Evolutionary conservation across 53 echinoderm and acorn worm species (phyloP), one percentile per base, ranked within the genome.

Genomic region (Crossaster papposus): DNA sequence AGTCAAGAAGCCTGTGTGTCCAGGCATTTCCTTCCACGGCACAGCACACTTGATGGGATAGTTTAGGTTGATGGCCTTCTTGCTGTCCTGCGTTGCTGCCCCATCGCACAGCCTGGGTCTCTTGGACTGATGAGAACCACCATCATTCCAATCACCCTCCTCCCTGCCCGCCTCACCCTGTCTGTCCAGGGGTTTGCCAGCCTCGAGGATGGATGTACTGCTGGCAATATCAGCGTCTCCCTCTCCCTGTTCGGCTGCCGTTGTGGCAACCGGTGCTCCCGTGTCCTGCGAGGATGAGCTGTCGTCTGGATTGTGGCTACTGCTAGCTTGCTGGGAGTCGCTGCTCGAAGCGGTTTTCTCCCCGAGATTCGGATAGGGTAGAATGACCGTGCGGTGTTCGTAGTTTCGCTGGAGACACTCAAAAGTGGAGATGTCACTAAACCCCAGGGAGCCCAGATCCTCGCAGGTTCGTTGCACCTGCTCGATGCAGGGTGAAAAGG

Each of bases 401-500:
- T 90, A 95, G 70, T 88, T 94, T 4, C 97, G 87, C 70, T 93
- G 78, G 33, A 97, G 79, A 64, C 95, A 94, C 65, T 97, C 97
- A 23, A 95, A 86, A 0, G 97, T 97, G 51, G 88, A 83, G 55
- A 97, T 54, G 38, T 97, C 97, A 18, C 64, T 93, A 84, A 97
- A 97, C 10, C 97, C 95, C 33, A 78, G 77, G 6, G 76, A 70
- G 23, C 79, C 32, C 17, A 97, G 81, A 35, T 89, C 90, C 32
- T 91, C 54, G 64, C 95, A 96, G 35, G 93, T 96, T 53, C 90
- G 77, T 81, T 97, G 97, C 10, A 93, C 97, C 72, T 97, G 97
- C 83, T 97, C 97, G 81, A 97, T 97, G 92, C 97, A 97, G 30
- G 97, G 97, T 23, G 97, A 97, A 71, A 97, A 97, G 24, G 97